phyloP scores from a whole-genome alignment of 2,888 invertebrate species.

The Acleris emargana region DNA sequence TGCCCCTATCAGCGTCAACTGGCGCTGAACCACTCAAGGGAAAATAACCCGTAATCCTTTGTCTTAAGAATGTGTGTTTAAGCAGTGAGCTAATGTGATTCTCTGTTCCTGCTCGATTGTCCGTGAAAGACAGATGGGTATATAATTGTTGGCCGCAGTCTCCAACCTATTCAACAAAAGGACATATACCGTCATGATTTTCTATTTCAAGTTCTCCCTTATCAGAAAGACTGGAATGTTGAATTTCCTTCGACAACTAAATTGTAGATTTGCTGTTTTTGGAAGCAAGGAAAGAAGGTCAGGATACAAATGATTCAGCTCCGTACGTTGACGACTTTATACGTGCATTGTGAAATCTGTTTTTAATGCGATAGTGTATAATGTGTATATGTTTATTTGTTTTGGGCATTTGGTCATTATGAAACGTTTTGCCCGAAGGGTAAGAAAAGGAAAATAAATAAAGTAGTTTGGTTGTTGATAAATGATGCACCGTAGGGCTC shows the following conservation, averaged over 20 bases:
- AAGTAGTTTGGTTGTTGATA: too few species aligned
- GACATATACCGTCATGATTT: too few species aligned
- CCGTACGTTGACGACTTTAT: slow-evolving; percentile 23
- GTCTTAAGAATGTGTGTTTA: slow-evolving; percentile 31
- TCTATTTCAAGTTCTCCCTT: too few species aligned
- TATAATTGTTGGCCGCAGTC: slow-evolving; percentile 45
- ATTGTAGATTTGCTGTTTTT: too few species aligned
- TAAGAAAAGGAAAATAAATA: too few species aligned
- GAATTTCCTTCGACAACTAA: too few species aligned
- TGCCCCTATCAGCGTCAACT: slow-evolving; percentile 40
- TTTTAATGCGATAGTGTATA: slow-evolving; percentile 26
- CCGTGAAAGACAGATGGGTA: slow-evolving; percentile 51
- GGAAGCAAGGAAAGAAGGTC: background rate
- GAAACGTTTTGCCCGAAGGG: background rate
- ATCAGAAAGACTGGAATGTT: too few species aligned
- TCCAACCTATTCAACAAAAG: background rate
- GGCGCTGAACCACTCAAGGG: slow-evolving; percentile 15
- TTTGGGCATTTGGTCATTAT: slow-evolving; percentile 17
- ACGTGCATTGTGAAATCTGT: slow-evolving; percentile 25
- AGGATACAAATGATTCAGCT: slow-evolving; percentile 12
- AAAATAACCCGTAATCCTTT: slow-evolving; percentile 34
- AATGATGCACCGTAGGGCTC: too few species aligned
- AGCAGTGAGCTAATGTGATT: slow-evolving; percentile 31
- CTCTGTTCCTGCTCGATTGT: slow-evolving; percentile 44
- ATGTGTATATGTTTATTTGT: slow-evolving; percentile 22